phyloP scores from a whole-genome alignment of 2,888 invertebrate genomes.

The Gastracanthus pulcherrimus region DNA sequence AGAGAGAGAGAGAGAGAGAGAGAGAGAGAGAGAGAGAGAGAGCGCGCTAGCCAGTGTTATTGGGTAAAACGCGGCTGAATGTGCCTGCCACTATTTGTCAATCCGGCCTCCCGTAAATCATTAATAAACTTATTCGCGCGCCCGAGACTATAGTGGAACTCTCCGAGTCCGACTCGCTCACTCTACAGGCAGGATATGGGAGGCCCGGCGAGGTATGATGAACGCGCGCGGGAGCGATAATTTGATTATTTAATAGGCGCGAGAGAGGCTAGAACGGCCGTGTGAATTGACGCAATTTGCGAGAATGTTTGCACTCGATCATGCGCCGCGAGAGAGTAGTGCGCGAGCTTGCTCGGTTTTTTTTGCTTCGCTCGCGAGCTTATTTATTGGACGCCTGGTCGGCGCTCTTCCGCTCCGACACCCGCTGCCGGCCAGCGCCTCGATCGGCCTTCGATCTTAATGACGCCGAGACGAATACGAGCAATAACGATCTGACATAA shows the following conservation, averaged over 20 bases:
- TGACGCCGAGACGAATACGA: constrained; percentile 14
- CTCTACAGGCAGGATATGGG: too few relatives aligned
- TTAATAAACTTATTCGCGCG: constrained; percentile 25
- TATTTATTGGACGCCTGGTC: constrained; percentile 2
- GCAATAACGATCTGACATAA: constrained; percentile 18
- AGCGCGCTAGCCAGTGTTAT: too few relatives aligned
- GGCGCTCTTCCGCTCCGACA: not conserved
- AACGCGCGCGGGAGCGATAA: constrained; percentile 4
- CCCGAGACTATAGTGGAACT: too few relatives aligned
- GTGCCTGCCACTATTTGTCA: constrained; percentile 24
- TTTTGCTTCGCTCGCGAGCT: not conserved
- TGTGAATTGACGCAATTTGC: constrained; percentile 42
- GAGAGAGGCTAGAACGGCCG: not conserved
- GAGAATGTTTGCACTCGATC: constrained; percentile 38
- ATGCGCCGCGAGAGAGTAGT: too few relatives aligned
- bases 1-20: too few relatives aligned
- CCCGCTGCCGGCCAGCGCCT: too few relatives aligned
- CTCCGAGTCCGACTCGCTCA: too few relatives aligned
- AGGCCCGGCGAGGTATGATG: too few relatives aligned
- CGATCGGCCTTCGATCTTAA: not conserved
- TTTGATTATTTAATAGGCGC: constrained; percentile 31
- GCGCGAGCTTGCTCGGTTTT: not conserved
- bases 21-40: too few relatives aligned
- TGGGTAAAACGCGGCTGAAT: not conserved
- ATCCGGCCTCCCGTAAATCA: constrained; percentile 29